phyloP scores from a whole-genome alignment of 2,113 vertebrate genomes.

The Delphinus delphis region DNA sequence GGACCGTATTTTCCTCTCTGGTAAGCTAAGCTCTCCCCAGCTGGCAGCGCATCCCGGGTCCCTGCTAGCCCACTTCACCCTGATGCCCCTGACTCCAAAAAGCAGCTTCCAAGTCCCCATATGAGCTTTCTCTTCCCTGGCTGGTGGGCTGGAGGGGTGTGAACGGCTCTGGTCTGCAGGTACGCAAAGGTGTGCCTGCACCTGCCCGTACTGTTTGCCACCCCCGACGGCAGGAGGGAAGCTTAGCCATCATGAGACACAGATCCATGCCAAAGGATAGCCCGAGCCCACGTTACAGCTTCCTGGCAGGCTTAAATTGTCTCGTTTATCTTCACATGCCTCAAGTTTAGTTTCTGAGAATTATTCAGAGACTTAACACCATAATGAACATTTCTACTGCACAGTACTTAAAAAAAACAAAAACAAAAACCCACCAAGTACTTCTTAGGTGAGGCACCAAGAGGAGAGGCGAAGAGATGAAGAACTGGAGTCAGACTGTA shows the following conservation, averaged over 20 bases:
- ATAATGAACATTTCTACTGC: neutral
- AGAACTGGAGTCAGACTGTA: neutral
- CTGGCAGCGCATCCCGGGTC: slow-evolving; percentile 67
- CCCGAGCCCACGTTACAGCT: neutral
- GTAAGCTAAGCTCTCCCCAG: slow-evolving; percentile 75
- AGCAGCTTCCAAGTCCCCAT: slow-evolving; percentile 67
- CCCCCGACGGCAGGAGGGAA: neutral
- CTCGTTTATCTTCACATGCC: neutral
- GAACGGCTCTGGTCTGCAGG: slow-evolving; percentile 69
- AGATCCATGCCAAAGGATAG: neutral
- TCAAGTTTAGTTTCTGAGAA: slow-evolving; percentile 11
- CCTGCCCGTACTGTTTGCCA: neutral
- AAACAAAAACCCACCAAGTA: neutral
- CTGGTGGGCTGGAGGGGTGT: slow-evolving; percentile 38
- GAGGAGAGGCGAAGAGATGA: neutral
- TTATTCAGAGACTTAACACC: neutral
- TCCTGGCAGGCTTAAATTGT: neutral
- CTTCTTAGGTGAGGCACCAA: neutral
- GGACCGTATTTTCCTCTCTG: slow-evolving; percentile 68
- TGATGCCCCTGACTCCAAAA: slow-evolving; percentile 15
- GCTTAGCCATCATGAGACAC: neutral
- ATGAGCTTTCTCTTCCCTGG: slow-evolving; percentile 77
- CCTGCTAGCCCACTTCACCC: slow-evolving; percentile 67
- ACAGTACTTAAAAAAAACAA: neutral
- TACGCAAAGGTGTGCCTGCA: neutral